phyloP scores from a whole-genome alignment of 30 jellyfish, hydroid and myxozoan genomes.

The Clytia hemisphaerica region DNA sequence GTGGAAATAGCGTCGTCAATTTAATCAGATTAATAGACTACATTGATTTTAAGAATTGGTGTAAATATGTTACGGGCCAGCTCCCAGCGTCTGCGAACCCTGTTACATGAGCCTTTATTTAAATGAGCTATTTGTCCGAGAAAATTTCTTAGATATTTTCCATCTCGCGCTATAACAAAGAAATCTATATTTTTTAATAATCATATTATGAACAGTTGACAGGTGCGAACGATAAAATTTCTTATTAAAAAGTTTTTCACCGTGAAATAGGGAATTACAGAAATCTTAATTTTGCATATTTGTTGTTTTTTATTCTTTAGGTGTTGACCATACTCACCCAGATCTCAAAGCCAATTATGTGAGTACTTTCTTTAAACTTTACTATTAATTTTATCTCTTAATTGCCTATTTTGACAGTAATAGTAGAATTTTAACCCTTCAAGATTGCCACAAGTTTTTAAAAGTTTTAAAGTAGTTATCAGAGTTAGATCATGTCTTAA shows the following conservation, averaged over 20 bases:
- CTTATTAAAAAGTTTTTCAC: not conserved
- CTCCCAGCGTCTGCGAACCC: too few species aligned
- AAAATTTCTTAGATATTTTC: too few species aligned
- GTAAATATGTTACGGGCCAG: too few species aligned
- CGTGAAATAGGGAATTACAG: not conserved
- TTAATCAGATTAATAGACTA: too few species aligned
- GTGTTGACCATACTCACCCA: conserved; percentile 93
- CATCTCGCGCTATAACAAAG: too few species aligned
- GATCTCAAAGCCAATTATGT: conserved; percentile 85
- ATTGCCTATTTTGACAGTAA: not conserved
- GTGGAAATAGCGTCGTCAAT: too few species aligned
- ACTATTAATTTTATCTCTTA: not conserved
- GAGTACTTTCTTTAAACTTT: conserved; percentile 24
- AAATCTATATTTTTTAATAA: too few species aligned
- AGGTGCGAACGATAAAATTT: too few species aligned
- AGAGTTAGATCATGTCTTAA: not conserved
- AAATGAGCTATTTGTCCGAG: too few species aligned
- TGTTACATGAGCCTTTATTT: too few species aligned
- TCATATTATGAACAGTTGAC: too few species aligned
- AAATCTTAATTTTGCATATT: not conserved
- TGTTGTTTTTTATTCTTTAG: conserved; percentile 12
- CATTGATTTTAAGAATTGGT: too few species aligned
- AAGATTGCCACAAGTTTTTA: not conserved
- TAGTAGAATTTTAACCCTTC: not conserved
- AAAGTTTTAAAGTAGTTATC: not conserved